Percentiles rank a stretch among this genome's conserved stretches.
Conservation (phyloP, 2,888 invertebrate species). For the Eristalis pertinax region DNA sequence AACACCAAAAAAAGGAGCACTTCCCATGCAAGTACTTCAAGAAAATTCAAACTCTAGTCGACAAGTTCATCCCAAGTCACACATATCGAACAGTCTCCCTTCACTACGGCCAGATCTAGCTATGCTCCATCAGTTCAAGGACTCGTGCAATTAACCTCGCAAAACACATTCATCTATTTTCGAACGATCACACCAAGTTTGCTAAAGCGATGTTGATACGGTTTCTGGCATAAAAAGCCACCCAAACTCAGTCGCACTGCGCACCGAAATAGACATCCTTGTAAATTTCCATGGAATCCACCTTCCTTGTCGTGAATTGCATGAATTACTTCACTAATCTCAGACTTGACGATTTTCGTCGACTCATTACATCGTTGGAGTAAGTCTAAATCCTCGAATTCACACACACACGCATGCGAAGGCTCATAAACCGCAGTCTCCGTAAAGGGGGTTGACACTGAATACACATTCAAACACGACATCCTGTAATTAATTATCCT, state of each 20-base stretch:
- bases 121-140: too few relatives aligned
- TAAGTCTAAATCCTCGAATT: conserved; percentile 41
- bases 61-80: too few relatives aligned
- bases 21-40: too few relatives aligned
- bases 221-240: background rate
- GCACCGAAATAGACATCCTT: background rate
- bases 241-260: background rate
- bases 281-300: background rate
- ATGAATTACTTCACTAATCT: conserved; percentile 31
- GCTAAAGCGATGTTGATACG: background rate
- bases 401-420: background rate
- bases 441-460: background rate
- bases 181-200: background rate
- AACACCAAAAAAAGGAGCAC: too few relatives aligned
- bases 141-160: background rate
- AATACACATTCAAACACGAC: background rate
- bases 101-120: too few relatives aligned
- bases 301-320: conserved; percentile 5
- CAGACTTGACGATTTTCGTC: conserved; percentile 16
- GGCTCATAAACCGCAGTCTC: background rate
- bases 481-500: conserved; percentile 50
- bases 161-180: background rate
- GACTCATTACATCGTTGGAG: conserved; percentile 12
- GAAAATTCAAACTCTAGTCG: too few relatives aligned
- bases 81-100: too few relatives aligned